phyloP scores from a whole-genome alignment of 2,797 vertebrate genomes.

The Tolypeutes matacus region DNA sequence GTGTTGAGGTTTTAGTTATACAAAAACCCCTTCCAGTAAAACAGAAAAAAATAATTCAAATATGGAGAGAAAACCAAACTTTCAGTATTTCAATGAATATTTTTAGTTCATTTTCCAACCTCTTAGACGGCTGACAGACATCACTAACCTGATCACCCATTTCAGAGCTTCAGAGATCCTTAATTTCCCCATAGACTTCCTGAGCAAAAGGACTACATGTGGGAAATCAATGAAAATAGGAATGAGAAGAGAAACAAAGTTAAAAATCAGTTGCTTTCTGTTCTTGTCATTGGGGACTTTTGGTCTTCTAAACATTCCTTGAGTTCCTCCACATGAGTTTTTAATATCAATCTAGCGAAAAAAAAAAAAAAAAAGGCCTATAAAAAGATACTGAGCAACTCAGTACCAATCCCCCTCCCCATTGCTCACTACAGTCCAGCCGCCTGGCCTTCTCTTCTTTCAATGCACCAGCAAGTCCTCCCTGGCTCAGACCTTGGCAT shows the following conservation, averaged over 20 bases:
- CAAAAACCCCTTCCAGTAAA: slow-evolving; percentile 64
- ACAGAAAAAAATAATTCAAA: slow-evolving; percentile 63
- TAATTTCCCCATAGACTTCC: slow-evolving; percentile 76
- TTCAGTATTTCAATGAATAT: not conserved
- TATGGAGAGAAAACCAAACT: slow-evolving; percentile 44
- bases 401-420: not conserved
- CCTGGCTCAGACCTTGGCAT: not conserved
- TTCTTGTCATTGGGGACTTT: slow-evolving; percentile 75
- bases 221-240: slow-evolving; percentile 60
- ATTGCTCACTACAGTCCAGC: rapidly evolving
- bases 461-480: not conserved
- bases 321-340: slow-evolving; percentile 71
- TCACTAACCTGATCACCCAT: not conserved
- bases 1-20: slow-evolving; percentile 4
- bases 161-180: slow-evolving; percentile 69
- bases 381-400: not conserved
- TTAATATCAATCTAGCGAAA: slow-evolving; percentile 56
- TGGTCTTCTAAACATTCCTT: slow-evolving; percentile 77
- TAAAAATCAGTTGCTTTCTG: slow-evolving; percentile 58
- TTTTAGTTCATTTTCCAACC: not conserved
- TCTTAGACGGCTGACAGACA: slow-evolving; percentile 57
- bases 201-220: slow-evolving; percentile 72
- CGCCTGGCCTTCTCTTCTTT: not conserved
- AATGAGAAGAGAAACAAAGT: slow-evolving; percentile 65
- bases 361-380: slow-evolving; percentile 17